Evolutionary conservation across 2,797 vertebrate genomes (phyloP), one percentile per base, ranked within the genome.

Genomic region (Vireo griseus): DNA sequence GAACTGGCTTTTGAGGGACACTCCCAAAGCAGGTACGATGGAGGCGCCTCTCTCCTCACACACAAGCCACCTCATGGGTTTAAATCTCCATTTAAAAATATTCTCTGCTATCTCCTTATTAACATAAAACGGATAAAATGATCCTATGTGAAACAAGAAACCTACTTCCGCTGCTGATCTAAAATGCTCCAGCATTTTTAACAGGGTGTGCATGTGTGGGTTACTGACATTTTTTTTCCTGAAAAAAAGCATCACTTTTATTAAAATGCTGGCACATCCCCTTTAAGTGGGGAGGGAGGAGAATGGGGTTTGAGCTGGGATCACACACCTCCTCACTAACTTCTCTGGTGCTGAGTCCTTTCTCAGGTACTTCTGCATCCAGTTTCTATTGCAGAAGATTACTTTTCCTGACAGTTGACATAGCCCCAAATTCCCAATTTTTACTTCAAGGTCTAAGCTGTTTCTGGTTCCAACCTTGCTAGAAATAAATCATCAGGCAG

Each of bases 1-100:
- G 75, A 95, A 79, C 22, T 66, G 68, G 74, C 71, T 91, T 93
- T 71, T 82, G 81, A 94, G 72, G 59, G 91, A 92, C 74, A 79
- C 81, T 88, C 87, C 86, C 75, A 85, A 68, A 35, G 40, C 0
- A 0, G 26, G 44, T 19, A 58, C 8, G 44, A 87, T 45, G 52
- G 51, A 73, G 26, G 45, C 55, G 81, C 29, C 55, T 66, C 47
- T 61, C 48, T 79, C 45, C 47, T 72, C 40, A 24, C 48, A 63
- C 63, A 45, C 29, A 42, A 67, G 40, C 1, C 1, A 47, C 48
- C 18, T 45, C 16, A 48, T 8, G 20, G 31, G 25, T 79, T 87
- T 69, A 26, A 61, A 82, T 62, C 40, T 67, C 40, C 28, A 33
- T 44, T 80, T 55, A 4, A 73, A 78, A 88, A 63, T 57, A 94